Percentiles rank a stretch among this genome's conserved stretches.
phyloP scores from a whole-genome alignment of 2,797 vertebrate species.

The Coreius guichenoti region DNA sequence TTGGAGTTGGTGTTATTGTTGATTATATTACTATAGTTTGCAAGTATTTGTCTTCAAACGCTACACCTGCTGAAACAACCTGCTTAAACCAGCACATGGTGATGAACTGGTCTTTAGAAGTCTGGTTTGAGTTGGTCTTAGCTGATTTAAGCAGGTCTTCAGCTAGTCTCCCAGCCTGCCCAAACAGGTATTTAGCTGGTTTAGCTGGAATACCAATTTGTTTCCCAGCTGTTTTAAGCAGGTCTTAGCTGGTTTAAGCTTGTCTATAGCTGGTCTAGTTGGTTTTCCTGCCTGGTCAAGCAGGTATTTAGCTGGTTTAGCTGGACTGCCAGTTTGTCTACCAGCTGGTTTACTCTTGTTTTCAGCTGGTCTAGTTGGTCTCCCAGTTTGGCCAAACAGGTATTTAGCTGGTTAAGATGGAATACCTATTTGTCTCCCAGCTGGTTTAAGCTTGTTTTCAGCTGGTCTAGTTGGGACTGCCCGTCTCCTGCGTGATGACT shows the following conservation, averaged over 20 bases:
- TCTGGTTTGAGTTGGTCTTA: background rate
- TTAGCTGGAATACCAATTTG: background rate
- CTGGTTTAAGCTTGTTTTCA: background rate
- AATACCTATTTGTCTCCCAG: background rate
- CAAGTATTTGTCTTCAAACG: background rate
- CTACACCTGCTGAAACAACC: background rate
- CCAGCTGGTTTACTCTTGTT: background rate
- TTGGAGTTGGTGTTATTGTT: background rate
- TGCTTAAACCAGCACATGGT: background rate
- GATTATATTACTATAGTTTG: background rate
- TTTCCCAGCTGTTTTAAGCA: background rate
- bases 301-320: background rate
- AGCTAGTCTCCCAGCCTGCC: background rate
- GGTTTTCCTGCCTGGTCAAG: background rate
- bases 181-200: background rate
- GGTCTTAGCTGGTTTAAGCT: background rate
- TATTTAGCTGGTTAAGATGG: background rate
- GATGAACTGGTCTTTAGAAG: background rate
- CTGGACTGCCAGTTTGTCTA: background rate
- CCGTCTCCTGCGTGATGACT: too few relatives aligned
- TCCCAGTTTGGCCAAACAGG: background rate
- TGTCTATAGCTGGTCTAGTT: background rate
- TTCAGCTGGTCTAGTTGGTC: background rate
- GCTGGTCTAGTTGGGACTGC: background rate
- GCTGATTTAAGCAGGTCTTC: background rate